These are phyloP conservation scores for Clarias pachynema DNA, from an alignment of 2,797 vertebrate genomes.

Conservation along the genomic window DNA sequence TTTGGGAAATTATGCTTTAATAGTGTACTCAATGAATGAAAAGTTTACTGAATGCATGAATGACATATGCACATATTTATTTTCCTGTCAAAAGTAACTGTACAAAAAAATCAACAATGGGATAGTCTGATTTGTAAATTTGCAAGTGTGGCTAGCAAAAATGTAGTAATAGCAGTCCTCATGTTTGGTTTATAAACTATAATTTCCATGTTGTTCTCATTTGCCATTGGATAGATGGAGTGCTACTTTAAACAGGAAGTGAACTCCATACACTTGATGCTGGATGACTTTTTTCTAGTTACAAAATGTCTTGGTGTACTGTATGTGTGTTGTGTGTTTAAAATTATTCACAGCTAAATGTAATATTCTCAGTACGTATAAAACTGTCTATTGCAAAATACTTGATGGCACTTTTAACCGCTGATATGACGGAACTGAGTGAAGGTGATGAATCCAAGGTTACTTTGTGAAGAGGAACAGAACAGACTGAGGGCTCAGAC, in stretches of 20 bases:
- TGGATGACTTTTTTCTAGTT: constrained; percentile 28
- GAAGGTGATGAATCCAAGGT: constrained; percentile 17
- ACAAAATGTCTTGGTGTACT: constrained; percentile 10
- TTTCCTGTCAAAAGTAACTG: neutral
- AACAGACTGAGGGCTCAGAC: constrained; percentile 12
- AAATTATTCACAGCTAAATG: constrained; percentile 18
- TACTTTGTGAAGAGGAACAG: constrained; percentile 31
- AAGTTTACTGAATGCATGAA: constrained; percentile 27
- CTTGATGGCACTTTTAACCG: constrained; percentile 54
- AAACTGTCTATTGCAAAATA: constrained; percentile 57
- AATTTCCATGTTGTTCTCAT: neutral
- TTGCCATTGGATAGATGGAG: neutral
- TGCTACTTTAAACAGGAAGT: constrained; percentile 12
- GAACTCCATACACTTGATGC: neutral
- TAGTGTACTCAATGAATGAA: constrained; percentile 27
- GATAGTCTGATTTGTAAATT: neutral
- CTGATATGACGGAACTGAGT: constrained; percentile 53
- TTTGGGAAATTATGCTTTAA: constrained; percentile 39
- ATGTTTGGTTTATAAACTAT: neutral
- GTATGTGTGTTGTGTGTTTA: constrained; percentile 20
- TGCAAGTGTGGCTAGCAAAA: neutral
- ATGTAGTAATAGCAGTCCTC: neutral
- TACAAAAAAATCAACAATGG: neutral
- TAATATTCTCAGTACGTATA: constrained; percentile 45
- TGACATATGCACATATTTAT: neutral